Conservation (phyloP, 2,888 invertebrate species). For the Cantharis flavilabris region DNA sequence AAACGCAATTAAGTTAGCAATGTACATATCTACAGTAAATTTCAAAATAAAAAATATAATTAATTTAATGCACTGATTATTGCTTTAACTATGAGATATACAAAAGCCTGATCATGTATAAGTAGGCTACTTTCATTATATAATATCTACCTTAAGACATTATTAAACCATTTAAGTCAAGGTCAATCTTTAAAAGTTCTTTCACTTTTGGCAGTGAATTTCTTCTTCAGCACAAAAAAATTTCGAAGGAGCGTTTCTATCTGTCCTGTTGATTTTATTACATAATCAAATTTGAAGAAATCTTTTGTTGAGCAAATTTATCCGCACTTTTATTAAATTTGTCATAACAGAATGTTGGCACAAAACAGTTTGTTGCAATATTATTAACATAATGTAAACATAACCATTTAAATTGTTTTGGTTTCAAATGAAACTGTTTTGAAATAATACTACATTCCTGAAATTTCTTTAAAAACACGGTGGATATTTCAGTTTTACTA, state of each 20-base stretch:
- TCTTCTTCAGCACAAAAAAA: slow-evolving; percentile 38
- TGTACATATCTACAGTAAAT: not conserved
- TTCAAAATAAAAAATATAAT: not conserved
- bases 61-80: slow-evolving; percentile 20
- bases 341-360: not conserved
- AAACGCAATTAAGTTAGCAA: not conserved
- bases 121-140: slow-evolving; percentile 9
- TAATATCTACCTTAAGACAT: slow-evolving; percentile 4
- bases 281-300: not conserved
- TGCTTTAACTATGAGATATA: not conserved
- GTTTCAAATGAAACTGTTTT: not conserved
- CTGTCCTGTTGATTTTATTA: not conserved
- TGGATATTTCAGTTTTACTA: no score
- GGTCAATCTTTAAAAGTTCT: slow-evolving; percentile 45
- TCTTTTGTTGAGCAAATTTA: not conserved
- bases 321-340: not conserved
- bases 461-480: not conserved
- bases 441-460: not conserved
- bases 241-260: not conserved
- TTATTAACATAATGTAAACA: not conserved
- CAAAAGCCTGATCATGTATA: slow-evolving; percentile 18
- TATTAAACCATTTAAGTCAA: slow-evolving; percentile 38
- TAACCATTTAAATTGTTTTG: not conserved
- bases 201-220: slow-evolving; percentile 52
- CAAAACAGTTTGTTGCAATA: not conserved